Evolutionary conservation across 2,888 invertebrate genomes (phyloP), one percentile per base, ranked within the genome.

Genomic region (Heliconius erato): DNA sequence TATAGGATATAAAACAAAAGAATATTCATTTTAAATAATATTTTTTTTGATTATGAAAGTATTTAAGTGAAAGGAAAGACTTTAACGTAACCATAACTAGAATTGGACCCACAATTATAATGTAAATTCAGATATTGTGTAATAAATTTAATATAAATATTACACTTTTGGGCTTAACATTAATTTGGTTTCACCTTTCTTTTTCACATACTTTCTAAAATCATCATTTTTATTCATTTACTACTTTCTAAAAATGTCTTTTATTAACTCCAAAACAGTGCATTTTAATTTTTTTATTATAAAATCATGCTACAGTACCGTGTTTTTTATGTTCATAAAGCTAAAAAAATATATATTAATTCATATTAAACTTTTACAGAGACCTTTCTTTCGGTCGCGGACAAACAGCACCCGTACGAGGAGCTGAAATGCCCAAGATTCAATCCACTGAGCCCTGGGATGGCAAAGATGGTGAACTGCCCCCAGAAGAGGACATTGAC

Each of bases 381-480:
- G 99, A 99, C 91, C 96, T 99, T 44, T 98, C 99, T 14, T 99
- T 98, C 92, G 99, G 99, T 0, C 97, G 98, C 85, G 99, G 99
- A 1, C 98, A 98, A 78, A 99, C 99, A 0, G 98, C 98, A 0
- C 98, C 99, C 0, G 97, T 99, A 1, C 97, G 97, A 88, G 98
- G 98, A 28, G 98, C 98, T 0, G 96, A 97, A 88, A 96, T 99
- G 91, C 99, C 99, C 14, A 95, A 96, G 85, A 97, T 99, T 69
- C 89, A 93, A 14, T 94, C 94, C 71, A 96, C 97, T 0, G 97
- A 97, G 40, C 96, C 98, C 0, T 99, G 99, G 99, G 99, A 99
- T 92, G 99, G 99, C 28, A 98, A 99, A 91, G 99, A 99, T 91
- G 99, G 98, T 0, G 98, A 98, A 89, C 94, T 98, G 88, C 98